Conservation (phyloP, 2,113 vertebrate species). For the Dasyornis broadbenti region DNA sequence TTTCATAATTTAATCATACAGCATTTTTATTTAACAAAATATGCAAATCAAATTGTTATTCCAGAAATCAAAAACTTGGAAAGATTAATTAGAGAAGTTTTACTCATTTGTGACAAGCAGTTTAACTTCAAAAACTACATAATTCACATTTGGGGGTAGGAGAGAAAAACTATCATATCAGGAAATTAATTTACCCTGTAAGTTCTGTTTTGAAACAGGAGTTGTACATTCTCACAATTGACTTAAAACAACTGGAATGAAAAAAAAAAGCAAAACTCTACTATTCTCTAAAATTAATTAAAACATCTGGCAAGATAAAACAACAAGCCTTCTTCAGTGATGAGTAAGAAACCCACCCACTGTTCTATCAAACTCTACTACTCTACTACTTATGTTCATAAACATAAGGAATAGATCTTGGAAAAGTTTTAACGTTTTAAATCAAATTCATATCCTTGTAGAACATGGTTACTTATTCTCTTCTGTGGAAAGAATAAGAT, state of each 20-base stretch:
- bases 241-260: slow-evolving; percentile 37
- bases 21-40: slow-evolving; percentile 15
- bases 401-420: neutral
- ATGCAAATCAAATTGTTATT: slow-evolving; percentile 41
- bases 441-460: neutral
- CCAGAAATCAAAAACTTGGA: slow-evolving; percentile 24
- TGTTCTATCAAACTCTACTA: neutral
- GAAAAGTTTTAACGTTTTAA: neutral
- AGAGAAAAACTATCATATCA: neutral
- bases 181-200: slow-evolving; percentile 22
- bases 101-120: slow-evolving; percentile 1
- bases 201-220: slow-evolving; percentile 12
- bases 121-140: neutral
- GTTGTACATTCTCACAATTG: neutral
- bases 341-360: neutral
- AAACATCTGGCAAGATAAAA: neutral
- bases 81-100: slow-evolving; percentile 21
- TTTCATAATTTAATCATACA: slow-evolving; percentile 39
- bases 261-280: neutral
- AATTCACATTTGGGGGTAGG: neutral
- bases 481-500: neutral
- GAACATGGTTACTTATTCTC: neutral
- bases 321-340: neutral
- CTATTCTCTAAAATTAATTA: neutral
- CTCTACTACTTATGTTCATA: neutral